Percentiles rank a stretch among this genome's conserved stretches.
phyloP scores from a whole-genome alignment of 2,888 invertebrate species.

The Palloptera scutellata region DNA sequence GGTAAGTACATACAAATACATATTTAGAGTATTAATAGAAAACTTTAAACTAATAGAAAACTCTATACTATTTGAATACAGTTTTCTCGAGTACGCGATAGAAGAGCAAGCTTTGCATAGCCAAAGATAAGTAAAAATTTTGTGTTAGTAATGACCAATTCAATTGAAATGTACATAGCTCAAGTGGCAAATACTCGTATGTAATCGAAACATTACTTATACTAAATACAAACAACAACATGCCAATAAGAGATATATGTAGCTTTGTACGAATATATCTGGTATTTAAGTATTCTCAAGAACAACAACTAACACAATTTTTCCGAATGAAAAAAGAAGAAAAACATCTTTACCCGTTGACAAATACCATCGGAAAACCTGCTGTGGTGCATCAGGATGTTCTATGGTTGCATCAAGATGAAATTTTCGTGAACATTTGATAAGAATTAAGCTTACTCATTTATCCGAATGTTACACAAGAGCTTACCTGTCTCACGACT shows the following conservation, averaged over 20 bases:
- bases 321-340: slow-evolving; percentile 39
- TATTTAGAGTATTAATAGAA: too few relatives aligned
- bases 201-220: not conserved
- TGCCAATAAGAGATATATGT: not conserved
- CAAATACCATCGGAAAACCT: slow-evolving; percentile 61
- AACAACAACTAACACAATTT: slow-evolving; percentile 19
- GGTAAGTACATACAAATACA: too few relatives aligned
- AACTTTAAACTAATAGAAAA: too few relatives aligned
- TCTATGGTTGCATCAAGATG: slow-evolving; percentile 41
- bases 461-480: not conserved
- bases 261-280: not conserved
- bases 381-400: slow-evolving; percentile 55
- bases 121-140: not conserved
- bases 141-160: not conserved
- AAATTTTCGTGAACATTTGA: not conserved
- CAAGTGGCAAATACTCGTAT: not conserved
- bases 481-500: slow-evolving; percentile 60
- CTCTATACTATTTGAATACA: too few relatives aligned
- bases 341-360: slow-evolving; percentile 56
- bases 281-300: not conserved
- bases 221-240: not conserved
- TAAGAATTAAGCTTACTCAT: not conserved
- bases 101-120: too few relatives aligned
- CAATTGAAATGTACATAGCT: not conserved
- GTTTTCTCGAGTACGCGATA: too few relatives aligned